Base-by-base conservation (phyloP, 2,113 vertebrate species). In the Ciconia stormi region DNA sequence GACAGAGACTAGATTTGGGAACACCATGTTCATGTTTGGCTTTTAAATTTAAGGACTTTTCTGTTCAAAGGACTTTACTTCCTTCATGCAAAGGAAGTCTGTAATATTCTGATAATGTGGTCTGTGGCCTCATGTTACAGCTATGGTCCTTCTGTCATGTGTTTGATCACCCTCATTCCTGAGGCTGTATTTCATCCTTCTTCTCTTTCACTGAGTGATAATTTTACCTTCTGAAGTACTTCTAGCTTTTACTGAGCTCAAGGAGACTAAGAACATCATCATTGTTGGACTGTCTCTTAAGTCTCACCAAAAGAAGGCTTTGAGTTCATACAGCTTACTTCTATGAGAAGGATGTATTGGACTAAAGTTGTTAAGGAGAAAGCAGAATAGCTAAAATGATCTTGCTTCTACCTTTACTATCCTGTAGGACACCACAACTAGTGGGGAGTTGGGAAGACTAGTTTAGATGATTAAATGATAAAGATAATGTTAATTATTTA, bases 11-110 rank as follows among this genome's bases (percentile, higher is more conserved):
- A 36, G 38, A 26, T 69, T 82, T 91, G 16, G 14, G 36, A 82
- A 30, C 8, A 19, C 3, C 12, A 2, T 22, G 7, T 36, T 40
- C 1, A 1, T 36, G 6, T 67, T 69, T 36, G 9, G 0, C 3
- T 92, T 83, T 87, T 66, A 44, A 67, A 52, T 61, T 81, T 40
- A 74, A 90, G 34, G 30, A 49, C 19, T 21, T 18, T 40, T 71
- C n/a, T 52, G 4, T 77, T 79, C 13, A 79, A 83, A 87, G 17
- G 13, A 34, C 19, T n/a, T 74, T 8, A n/a, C 9, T 6, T 7
- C 8, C 30, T 79, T 76, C 52, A 11, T 29, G n/a, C 1, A 2
- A 34, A 65, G 30, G 38, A 84, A 76, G 20, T 38, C 56, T 76
- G 15, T 42, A 50, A 30, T 34, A 18, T 32, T 74, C 27, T 53